Percentiles rank a stretch among this genome's conserved stretches.
Evolutionary conservation across 2,113 vertebrate species (phyloP).

Genomic region (Leucopternis melanops): DNA sequence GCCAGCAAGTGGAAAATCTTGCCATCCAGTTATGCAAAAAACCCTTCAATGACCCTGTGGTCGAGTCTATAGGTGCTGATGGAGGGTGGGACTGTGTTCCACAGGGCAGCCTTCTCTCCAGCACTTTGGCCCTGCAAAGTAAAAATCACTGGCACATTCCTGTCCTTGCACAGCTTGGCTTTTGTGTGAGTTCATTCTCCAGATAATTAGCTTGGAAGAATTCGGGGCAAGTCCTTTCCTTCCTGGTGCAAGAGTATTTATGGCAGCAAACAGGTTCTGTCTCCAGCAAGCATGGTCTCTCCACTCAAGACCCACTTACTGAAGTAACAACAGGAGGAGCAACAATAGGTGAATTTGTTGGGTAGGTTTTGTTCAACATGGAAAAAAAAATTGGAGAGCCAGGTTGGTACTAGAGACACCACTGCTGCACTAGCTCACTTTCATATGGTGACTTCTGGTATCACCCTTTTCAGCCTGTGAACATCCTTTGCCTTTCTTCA

Average conservation of each 20-base stretch:
- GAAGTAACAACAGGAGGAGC: not conserved
- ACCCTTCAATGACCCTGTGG: not conserved
- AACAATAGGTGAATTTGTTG: not conserved
- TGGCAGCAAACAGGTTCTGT: not conserved
- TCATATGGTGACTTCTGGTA: not conserved
- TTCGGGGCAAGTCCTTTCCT: not conserved
- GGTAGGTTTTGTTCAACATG: not conserved
- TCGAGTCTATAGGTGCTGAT: rapidly evolving
- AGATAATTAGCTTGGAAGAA: not conserved
- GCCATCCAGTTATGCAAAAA: not conserved
- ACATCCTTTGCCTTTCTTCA: not conserved
- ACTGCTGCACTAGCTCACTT: not conserved
- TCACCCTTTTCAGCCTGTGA: not conserved
- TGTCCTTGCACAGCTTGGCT: not conserved
- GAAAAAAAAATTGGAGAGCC: not conserved
- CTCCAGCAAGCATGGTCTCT: not conserved
- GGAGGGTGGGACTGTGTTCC: not conserved
- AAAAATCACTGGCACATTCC: not conserved
- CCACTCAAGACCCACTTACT: not conserved
- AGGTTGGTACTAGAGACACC: not conserved
- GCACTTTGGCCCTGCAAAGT: not conserved
- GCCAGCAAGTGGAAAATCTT: not conserved
- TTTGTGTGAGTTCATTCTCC: not conserved
- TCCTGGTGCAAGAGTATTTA: not conserved
- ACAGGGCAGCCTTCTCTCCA: not conserved